Evolutionary conservation across 1,140 invertebrate species (phyloP), one percentile per base, ranked within the genome.

Genomic region (Panagrolaimus sp.): DNA sequence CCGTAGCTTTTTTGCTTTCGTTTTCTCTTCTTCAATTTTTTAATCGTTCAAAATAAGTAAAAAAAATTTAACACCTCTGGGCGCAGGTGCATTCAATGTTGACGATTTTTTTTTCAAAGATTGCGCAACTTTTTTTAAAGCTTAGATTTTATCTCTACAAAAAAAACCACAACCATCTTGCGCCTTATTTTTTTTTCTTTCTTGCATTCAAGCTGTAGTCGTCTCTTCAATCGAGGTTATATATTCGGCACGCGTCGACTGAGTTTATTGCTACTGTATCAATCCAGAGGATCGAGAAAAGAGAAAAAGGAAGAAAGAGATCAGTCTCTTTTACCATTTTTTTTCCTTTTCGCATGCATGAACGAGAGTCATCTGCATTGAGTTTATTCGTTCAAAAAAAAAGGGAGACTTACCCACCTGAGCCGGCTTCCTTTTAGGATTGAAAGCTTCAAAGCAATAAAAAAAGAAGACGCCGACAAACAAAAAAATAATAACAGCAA

Each of bases 81-180:
- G 28, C 12, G 52, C 52, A 58, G 52, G 52, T 58, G 52, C 21
- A 21, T 21, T 28, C 12, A 28, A 12, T 58, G 17, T 58, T 21
- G 17, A 12, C 12, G 1, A 28, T 26, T 28, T 58, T 21, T 14
- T 26, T 58, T 12, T 28, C 52, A 58, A 58, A 58, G 15, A 28
- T 58, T 58, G 52, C 52, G 52, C 52, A 58, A 58, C 52, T 58
- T 58, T 26, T 52, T 28, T 58, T 58, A 26, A 21, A 58, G n/a
- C 52, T 58, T n/a, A 58, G 52, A 26, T 28, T 58, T 58, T 38
- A 38, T 38, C 32, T 38, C 7, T 38, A 38, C 2, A 4, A 38
- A 38, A 38, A 38, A 38, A 38, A 28, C 17, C 52, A n/a, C 21
- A 58, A 21, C 52, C 52, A 58, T 12, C 52, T 26, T 58, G 52